These are phyloP conservation scores for Cichladusa arquata DNA, from an alignment of 2,113 vertebrate species.

Conservation along the genomic window DNA sequence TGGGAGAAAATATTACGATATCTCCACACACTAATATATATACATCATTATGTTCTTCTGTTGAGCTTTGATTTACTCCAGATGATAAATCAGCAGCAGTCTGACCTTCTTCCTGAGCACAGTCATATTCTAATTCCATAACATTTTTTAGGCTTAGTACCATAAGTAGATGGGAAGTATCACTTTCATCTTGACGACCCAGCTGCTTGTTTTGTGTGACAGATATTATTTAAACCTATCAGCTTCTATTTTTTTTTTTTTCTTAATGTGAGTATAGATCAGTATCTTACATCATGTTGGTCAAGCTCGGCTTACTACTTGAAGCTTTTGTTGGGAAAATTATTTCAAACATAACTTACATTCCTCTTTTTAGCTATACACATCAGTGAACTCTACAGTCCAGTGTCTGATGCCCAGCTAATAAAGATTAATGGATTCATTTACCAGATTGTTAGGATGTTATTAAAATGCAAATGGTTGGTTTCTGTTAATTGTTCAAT, in stretches of 20 bases:
- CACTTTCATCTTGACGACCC: neutral
- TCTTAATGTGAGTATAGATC: neutral
- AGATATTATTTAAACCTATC: neutral
- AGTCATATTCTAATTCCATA: neutral
- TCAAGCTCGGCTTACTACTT: neutral
- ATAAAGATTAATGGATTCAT: constrained; percentile 97
- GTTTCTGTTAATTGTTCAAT: constrained; percentile 90
- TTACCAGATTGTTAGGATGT: constrained; percentile 90
- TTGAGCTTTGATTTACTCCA: neutral
- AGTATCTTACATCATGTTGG: neutral
- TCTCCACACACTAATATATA: neutral
- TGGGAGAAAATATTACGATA: neutral
- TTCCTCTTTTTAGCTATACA: constrained; percentile 47
- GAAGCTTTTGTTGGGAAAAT: constrained; percentile 23
- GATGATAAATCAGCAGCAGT: neutral
- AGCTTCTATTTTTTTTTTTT: neutral
- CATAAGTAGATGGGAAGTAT: neutral
- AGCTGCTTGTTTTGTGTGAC: neutral
- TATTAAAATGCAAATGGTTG: constrained; percentile 99
- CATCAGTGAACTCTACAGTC: constrained; percentile 76
- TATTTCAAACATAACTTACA: constrained; percentile 35
- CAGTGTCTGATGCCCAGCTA: constrained; percentile 80
- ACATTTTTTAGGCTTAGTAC: neutral
- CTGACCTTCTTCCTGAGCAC: neutral
- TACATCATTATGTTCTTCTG: neutral